Conservation (phyloP, 64 coral and sea anemone genomes). For the Montipora foliosa region DNA sequence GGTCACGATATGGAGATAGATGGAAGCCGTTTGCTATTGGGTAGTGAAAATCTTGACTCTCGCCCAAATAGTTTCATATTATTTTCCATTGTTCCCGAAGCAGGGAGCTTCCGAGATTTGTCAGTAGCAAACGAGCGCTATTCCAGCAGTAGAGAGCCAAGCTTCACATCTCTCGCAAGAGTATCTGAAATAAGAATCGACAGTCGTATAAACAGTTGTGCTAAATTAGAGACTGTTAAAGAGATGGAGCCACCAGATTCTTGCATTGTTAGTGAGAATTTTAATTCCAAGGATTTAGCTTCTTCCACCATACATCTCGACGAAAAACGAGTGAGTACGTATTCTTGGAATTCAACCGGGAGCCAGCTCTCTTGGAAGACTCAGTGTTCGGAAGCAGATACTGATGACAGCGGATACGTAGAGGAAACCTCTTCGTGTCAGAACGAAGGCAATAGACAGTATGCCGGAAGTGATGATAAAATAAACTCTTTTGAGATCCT, state of each 20-base stretch:
- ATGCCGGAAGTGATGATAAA: not conserved
- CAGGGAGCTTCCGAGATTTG: slow-evolving; percentile 48
- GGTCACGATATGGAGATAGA: slow-evolving; percentile 26
- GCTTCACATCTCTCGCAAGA: slow-evolving; percentile 15
- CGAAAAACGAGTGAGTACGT: slow-evolving; percentile 16
- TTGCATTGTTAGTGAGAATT: not conserved
- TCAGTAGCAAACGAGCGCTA: slow-evolving; percentile 37
- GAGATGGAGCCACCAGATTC: not conserved
- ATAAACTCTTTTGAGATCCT: not conserved
- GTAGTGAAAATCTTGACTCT: not conserved
- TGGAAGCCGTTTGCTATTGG: slow-evolving; percentile 29
- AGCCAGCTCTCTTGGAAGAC: slow-evolving; percentile 42
- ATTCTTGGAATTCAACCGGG: slow-evolving; percentile 41
- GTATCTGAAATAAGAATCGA: slow-evolving; percentile 28
- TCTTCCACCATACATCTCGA: not conserved
- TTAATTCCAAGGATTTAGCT: not conserved
- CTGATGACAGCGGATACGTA: slow-evolving; percentile 30
- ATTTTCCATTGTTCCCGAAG: slow-evolving; percentile 64
- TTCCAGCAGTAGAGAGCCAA: slow-evolving; percentile 23
- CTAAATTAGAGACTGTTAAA: slow-evolving; percentile 9
- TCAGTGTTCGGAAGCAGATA: slow-evolving; percentile 17
- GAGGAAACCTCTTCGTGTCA: not conserved
- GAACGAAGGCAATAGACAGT: not conserved
- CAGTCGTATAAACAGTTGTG: slow-evolving; percentile 14
- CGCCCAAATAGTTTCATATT: slow-evolving; percentile 62